A percentile compares a stretch with the other conserved stretches of the same genome.
Conservation (phyloP, 1,140 invertebrate species). For the Hylyphantes graminicola region DNA sequence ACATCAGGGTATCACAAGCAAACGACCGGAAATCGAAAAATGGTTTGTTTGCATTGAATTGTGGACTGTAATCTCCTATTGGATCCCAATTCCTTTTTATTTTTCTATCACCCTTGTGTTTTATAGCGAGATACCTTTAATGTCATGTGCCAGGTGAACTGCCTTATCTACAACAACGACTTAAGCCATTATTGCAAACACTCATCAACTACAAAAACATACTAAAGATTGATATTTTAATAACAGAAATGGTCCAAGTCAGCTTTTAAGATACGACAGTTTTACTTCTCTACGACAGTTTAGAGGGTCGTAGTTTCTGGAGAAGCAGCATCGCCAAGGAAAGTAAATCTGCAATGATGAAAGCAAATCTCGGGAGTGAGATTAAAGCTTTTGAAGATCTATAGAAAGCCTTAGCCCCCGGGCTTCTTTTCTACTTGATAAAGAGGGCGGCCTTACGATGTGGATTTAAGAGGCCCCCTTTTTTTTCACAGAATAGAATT, state of each 20-base stretch:
- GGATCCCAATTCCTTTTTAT: conserved; percentile 16
- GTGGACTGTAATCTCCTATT: conserved; percentile 49
- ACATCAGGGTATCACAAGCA: no score
- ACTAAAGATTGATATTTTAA: no score
- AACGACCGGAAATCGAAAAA: conserved; percentile 43
- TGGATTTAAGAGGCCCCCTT: conserved; percentile 36
- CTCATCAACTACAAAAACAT: no score
- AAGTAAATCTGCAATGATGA: conserved; percentile 58
- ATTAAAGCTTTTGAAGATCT: conserved; percentile 59
- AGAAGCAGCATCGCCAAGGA: not conserved
- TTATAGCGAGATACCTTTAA: conserved; percentile 21
- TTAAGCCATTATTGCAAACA: no score
- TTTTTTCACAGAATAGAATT: conserved; percentile 34
- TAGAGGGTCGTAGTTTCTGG: not conserved
- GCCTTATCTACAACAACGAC: no score
- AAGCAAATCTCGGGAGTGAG: conserved; percentile 57
- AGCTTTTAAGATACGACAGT: no score
- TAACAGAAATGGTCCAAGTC: no score
- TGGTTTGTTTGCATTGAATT: conserved; percentile 59
- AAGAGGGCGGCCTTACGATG: conserved; percentile 33
- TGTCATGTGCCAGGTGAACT: no score
- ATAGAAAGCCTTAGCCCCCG: conserved; percentile 41
- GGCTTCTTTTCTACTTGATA: conserved; percentile 39
- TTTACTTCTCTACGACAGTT: no score
- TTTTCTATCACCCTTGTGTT: conserved; percentile 37